A percentile compares a stretch with the other conserved stretches of the same genome.
Conservation (phyloP, 2,797 vertebrate genomes). For the Oceanodroma leucorhoa region DNA sequence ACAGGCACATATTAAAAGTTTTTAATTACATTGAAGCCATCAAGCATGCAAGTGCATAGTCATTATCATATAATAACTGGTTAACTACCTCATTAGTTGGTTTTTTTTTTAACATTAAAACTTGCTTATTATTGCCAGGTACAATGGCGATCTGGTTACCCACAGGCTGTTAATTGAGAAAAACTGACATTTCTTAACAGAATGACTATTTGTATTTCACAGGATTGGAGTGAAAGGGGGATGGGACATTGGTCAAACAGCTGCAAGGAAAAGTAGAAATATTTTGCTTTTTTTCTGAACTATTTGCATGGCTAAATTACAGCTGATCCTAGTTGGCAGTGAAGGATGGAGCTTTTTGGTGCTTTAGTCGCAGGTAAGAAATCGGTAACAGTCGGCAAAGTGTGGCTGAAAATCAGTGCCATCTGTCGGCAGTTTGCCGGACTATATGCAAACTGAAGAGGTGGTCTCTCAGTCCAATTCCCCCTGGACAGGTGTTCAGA, state of each 20-base stretch:
- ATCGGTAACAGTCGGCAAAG: rapidly evolving
- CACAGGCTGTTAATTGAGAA: neutral
- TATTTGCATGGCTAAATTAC: neutral
- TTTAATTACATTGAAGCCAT: neutral
- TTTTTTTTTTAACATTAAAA: neutral
- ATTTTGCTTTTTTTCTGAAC: neutral
- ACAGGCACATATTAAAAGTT: neutral
- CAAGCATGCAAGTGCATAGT: neutral
- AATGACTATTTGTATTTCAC: neutral
- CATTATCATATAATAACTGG: neutral
- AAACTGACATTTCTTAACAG: neutral
- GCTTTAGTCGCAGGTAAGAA: neutral
- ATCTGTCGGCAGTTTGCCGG: neutral
- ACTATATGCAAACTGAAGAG: neutral
- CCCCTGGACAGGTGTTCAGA: neutral
- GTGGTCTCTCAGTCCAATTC: neutral
- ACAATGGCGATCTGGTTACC: neutral
- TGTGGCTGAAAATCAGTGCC: neutral
- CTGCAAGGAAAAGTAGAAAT: neutral
- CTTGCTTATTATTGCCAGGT: neutral
- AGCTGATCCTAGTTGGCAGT: neutral
- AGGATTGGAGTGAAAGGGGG: neutral
- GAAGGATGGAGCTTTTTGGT: neutral
- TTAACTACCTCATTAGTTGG: neutral
- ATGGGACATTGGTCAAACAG: neutral